Evolutionary conservation across 2,113 vertebrate species (phyloP).

Genomic region (Lophius piscatorius): DNA sequence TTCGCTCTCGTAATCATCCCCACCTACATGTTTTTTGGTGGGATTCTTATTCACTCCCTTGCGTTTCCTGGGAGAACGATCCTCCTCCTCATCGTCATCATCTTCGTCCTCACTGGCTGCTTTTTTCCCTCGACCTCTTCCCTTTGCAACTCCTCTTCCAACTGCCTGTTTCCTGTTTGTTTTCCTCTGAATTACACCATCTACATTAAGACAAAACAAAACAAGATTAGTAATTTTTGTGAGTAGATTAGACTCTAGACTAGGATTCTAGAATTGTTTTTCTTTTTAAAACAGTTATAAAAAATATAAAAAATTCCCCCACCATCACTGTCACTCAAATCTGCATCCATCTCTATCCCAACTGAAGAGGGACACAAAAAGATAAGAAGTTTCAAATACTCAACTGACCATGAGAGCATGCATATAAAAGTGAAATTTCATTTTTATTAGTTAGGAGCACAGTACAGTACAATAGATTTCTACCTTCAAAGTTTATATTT

Average conservation of each 20-base stretch:
- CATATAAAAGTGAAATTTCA: too few relatives aligned
- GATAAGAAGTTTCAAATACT: background rate
- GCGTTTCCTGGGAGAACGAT: constrained; percentile 67
- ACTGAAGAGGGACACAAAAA: constrained; percentile 74
- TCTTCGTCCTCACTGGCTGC: constrained; percentile 64
- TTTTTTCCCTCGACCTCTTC: constrained; percentile 64
- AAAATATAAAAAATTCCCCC: constrained; percentile 33
- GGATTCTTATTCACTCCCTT: constrained; percentile 69
- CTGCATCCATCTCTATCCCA: constrained; percentile 85
- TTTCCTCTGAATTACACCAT: constrained; percentile 48
- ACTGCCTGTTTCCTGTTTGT: constrained; percentile 61
- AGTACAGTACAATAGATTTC: too few relatives aligned
- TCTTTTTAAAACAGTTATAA: background rate
- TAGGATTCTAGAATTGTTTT: background rate
- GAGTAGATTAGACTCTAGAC: background rate
- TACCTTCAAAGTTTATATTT: background rate
- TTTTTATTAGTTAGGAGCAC: too few relatives aligned
- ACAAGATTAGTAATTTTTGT: background rate
- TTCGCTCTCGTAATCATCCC: constrained; percentile 66
- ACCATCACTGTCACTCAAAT: constrained; percentile 85
- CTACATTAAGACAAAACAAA: constrained; percentile 43
- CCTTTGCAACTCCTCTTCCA: constrained; percentile 57
- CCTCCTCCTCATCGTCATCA: constrained; percentile 73
- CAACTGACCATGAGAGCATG: background rate
- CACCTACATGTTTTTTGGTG: constrained; percentile 36